A percentile compares a stretch with the other conserved stretches of the same genome.
These are phyloP conservation scores for Stratiomys singularior DNA, from an alignment of 2,888 invertebrate genomes.

Conservation along the genomic window DNA sequence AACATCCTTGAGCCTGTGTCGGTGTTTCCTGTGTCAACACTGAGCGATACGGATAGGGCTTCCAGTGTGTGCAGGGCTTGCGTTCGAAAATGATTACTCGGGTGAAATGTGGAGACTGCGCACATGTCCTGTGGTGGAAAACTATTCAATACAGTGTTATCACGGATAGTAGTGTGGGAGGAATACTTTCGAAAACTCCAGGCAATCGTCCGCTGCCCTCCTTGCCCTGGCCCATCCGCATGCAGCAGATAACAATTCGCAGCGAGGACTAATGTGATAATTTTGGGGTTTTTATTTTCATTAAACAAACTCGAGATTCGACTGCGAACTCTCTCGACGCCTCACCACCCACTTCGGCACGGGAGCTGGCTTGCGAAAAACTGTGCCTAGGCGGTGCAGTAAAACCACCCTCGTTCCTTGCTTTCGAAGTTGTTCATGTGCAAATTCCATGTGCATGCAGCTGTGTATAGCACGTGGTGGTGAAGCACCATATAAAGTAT, in stretches of 20 bases:
- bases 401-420: not conserved
- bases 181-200: not conserved
- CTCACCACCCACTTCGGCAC: no score
- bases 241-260: no score
- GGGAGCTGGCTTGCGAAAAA: no score
- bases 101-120: not conserved
- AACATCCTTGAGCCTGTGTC: not conserved
- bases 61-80: not conserved
- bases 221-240: no score
- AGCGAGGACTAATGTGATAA: slow-evolving; percentile 9
- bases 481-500: not conserved
- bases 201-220: not conserved
- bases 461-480: slow-evolving; percentile 40
- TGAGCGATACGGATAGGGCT: not conserved
- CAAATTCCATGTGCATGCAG: slow-evolving; percentile 14
- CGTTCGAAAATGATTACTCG: slow-evolving; percentile 32
- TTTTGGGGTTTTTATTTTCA: no score
- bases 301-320: not conserved
- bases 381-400: slow-evolving; percentile 14
- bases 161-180: not conserved
- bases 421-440: slow-evolving; percentile 10
- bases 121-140: slow-evolving; percentile 29
- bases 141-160: not conserved
- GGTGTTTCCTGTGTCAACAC: slow-evolving; percentile 10
- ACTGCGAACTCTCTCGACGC: not conserved